These are phyloP conservation scores for Malurus splendens DNA, from an alignment of 2,797 vertebrate genomes.

Conservation along the genomic window DNA sequence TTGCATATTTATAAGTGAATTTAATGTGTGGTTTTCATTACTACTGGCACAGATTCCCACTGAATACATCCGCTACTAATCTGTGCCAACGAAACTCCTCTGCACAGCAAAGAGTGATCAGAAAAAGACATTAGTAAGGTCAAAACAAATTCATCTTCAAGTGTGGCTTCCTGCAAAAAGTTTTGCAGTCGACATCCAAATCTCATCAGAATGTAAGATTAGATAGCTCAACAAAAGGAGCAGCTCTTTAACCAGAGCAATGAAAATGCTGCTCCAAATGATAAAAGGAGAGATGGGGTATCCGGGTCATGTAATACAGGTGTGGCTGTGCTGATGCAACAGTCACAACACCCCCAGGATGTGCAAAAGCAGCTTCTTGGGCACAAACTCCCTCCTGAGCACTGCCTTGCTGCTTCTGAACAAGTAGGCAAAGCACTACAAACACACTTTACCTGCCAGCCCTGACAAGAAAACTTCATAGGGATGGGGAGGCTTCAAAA, in stretches of 20 bases:
- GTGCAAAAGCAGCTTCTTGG: slow-evolving; percentile 35
- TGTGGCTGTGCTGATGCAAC: slow-evolving; percentile 46
- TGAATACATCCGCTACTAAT: not conserved
- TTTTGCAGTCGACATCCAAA: not conserved
- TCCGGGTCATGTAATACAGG: slow-evolving; percentile 38
- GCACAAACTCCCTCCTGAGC: not conserved
- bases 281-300: slow-evolving; percentile 8
- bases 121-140: not conserved
- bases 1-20: not conserved
- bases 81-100: not conserved
- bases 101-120: not conserved
- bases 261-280: slow-evolving; percentile 17
- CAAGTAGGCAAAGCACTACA: not conserved
- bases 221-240: slow-evolving; percentile 43
- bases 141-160: slow-evolving; percentile 31
- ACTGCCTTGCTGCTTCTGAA: not conserved
- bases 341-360: slow-evolving; percentile 30
- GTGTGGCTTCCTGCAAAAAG: slow-evolving; percentile 1
- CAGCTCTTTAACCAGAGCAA: slow-evolving; percentile 16
- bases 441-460: not conserved
- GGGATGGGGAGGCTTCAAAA: not conserved
- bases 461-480: not conserved
- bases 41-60: not conserved
- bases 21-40: slow-evolving; percentile 11
- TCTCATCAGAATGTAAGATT: slow-evolving; percentile 41